These are phyloP conservation scores for Danio aesculapii DNA, from an alignment of 2,797 vertebrate species.

Conservation along the genomic window DNA sequence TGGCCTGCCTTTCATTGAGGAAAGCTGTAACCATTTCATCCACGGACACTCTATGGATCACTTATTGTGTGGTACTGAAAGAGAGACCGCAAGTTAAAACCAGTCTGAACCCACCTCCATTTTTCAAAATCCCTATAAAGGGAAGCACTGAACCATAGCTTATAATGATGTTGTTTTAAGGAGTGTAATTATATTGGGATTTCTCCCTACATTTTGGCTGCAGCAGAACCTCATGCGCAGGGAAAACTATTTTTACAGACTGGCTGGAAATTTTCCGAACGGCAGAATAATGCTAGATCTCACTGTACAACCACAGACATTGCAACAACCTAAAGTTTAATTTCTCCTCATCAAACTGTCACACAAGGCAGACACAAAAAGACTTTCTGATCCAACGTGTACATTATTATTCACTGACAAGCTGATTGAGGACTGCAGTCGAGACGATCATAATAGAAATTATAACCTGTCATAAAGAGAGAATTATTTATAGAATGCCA, in stretches of 20 bases:
- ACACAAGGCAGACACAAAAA: constrained; percentile 32
- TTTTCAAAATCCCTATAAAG: constrained; percentile 42
- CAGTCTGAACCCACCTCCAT: constrained; percentile 15
- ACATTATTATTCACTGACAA: constrained; percentile 13
- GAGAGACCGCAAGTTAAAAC: constrained; percentile 20
- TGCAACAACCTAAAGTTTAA: constrained; percentile 33
- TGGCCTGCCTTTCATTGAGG: constrained; percentile 53
- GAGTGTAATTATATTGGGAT: constrained; percentile 28
- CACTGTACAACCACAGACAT: constrained; percentile 33
- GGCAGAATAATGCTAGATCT: constrained; percentile 13
- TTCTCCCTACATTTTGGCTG: constrained; percentile 42
- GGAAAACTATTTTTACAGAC: constrained; percentile 39
- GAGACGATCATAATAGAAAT: constrained; percentile 42
- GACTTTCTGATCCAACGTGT: constrained; percentile 12
- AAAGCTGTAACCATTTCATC: constrained; percentile 38
- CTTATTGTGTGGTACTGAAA: constrained; percentile 67
- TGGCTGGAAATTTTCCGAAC: constrained; percentile 35
- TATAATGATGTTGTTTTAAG: constrained; percentile 33
- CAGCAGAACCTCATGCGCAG: neutral
- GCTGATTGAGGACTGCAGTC: constrained; percentile 38
- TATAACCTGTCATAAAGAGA: constrained; percentile 27
- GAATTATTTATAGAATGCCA: constrained; percentile 24
- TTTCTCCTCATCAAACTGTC: constrained; percentile 43
- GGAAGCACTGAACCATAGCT: constrained; percentile 21
- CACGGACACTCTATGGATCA: constrained; percentile 50